Percentiles rank a stretch among this genome's conserved stretches.
These are phyloP conservation scores for Thermophis baileyi DNA, from an alignment of 2,113 vertebrate genomes.

Conservation along the genomic window DNA sequence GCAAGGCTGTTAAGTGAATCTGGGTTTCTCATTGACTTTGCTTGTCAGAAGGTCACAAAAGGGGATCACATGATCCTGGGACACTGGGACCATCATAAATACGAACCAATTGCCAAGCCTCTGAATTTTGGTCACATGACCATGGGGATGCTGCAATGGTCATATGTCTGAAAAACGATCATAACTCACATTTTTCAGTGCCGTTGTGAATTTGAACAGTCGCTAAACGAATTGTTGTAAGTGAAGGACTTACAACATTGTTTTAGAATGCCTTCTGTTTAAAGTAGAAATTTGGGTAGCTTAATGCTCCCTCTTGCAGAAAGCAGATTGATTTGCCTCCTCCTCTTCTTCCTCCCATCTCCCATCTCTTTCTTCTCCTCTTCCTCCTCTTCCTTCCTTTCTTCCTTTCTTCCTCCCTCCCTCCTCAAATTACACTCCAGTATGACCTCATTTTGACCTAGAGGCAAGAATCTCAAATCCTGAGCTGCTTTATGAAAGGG, in stretches of 20 bases:
- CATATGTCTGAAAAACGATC: not conserved
- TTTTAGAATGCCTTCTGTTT: not conserved
- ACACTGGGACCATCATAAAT: not conserved
- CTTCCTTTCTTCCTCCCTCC: too few species aligned
- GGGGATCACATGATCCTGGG: not conserved
- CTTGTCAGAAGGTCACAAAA: not conserved
- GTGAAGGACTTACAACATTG: not conserved
- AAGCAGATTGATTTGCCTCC: not conserved
- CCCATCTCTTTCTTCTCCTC: not conserved
- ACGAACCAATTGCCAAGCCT: not conserved
- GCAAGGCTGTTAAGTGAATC: too few species aligned
- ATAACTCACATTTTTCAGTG: not conserved
- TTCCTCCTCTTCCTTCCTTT: too few species aligned
- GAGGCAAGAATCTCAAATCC: not conserved
- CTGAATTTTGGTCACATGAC: not conserved
- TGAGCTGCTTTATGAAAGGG: not conserved
- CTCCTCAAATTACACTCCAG: not conserved
- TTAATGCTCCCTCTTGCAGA: not conserved
- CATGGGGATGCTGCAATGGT: not conserved
- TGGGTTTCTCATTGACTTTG: not conserved
- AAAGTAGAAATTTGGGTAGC: not conserved
- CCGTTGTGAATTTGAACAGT: not conserved
- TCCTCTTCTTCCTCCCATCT: not conserved
- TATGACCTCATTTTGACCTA: not conserved
- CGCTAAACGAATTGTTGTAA: not conserved